These are phyloP conservation scores for Vanessa cardui DNA, from an alignment of 2,888 invertebrate genomes.

Conservation along the genomic window DNA sequence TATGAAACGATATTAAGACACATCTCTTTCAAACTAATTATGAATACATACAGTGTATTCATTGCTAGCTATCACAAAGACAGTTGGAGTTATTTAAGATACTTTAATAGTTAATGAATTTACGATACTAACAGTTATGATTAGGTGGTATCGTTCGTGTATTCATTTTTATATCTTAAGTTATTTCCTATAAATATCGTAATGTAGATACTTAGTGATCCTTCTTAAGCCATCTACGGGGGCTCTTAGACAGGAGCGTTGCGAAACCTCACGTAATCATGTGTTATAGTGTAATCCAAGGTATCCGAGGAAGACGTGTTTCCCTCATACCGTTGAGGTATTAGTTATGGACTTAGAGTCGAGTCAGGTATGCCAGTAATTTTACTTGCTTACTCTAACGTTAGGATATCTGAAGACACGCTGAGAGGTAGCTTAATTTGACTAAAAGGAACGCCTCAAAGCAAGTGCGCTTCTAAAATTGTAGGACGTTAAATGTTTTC, in stretches of 20 bases:
- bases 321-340: constrained; percentile 14
- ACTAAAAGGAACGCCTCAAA: constrained; percentile 44
- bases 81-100: no score
- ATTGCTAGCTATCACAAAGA: no score
- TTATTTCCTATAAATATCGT: no score
- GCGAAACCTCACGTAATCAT: constrained; percentile 13
- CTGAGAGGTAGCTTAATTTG: constrained; percentile 43
- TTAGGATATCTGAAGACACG: constrained; percentile 38
- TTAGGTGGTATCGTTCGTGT: no score
- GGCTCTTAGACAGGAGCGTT: constrained; percentile 4
- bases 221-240: background rate
- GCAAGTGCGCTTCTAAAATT: constrained; percentile 31
- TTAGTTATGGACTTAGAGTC: constrained; percentile 34
- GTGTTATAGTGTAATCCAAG: constrained; percentile 22
- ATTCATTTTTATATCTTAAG: no score
- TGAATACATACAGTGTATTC: no score
- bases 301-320: constrained; percentile 15
- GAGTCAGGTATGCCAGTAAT: constrained; percentile 43
- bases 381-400: constrained; percentile 36
- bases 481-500: constrained; percentile 23
- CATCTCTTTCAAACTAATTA: no score
- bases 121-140: no score
- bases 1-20: no score
- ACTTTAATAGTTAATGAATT: no score
- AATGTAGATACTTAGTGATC: background rate